Conservation (phyloP, 2,888 invertebrate genomes). For the Halocaridina rubra region DNA sequence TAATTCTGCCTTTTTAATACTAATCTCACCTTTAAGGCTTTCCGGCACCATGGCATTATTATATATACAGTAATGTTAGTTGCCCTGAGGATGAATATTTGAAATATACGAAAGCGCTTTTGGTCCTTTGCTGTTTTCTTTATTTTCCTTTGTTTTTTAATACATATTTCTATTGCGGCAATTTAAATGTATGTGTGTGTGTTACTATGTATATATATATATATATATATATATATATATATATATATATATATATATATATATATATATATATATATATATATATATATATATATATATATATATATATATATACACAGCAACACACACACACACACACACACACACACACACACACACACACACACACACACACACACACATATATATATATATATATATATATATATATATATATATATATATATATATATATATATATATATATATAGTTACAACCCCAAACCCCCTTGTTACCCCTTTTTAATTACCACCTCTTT, state of each 20-base stretch:
- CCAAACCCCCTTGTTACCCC: not conserved
- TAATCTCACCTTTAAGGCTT: too few relatives aligned
- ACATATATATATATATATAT: conserved; percentile 15
- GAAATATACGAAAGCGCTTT: too few relatives aligned
- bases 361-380: not conserved
- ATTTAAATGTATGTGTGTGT: not conserved
- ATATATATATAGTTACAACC: conserved; percentile 16
- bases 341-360: not conserved
- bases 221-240: conserved; percentile 21
- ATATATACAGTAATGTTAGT: too few relatives aligned
- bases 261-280: not conserved
- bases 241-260: conserved; percentile 4
- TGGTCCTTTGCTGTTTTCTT: not conserved
- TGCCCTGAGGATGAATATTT: too few relatives aligned
- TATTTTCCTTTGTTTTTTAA: too few relatives aligned
- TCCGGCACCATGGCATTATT: too few relatives aligned
- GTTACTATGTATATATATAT: not conserved
- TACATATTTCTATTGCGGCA: not conserved
- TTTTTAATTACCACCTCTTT: too few relatives aligned
- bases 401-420: conserved; percentile 15
- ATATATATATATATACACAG: conserved; percentile 19
- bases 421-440: conserved; percentile 27
- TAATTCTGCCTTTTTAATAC: too few relatives aligned
- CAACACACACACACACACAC: not conserved
- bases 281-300: conserved; percentile 10